A percentile compares a stretch with the other conserved stretches of the same genome.
Conservation (phyloP, 2,888 invertebrate genomes). For the Tyria jacobaeae region DNA sequence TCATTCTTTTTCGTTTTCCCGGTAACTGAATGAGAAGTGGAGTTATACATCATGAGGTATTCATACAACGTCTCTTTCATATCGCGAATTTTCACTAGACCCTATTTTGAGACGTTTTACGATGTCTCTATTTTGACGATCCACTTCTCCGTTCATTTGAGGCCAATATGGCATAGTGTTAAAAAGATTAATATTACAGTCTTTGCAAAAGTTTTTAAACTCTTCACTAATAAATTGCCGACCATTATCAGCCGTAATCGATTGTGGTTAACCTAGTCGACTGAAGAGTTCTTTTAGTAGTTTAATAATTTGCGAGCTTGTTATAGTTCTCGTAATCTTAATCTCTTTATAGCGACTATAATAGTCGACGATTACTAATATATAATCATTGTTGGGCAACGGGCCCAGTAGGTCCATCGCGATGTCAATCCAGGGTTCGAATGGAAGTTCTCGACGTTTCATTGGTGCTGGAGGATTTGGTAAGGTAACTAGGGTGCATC, state of each 20-base stretch:
- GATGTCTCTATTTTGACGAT: too few species aligned
- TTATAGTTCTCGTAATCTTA: neutral
- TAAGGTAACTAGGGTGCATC: slow-evolving; percentile 31
- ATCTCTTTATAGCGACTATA: neutral
- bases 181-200: too few species aligned
- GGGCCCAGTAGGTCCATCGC: slow-evolving; percentile 43
- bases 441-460: slow-evolving; percentile 30
- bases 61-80: too few species aligned
- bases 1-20: too few species aligned
- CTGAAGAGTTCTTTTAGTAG: neutral
- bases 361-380: neutral
- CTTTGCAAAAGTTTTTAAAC: too few species aligned
- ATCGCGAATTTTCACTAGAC: too few species aligned
- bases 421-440: slow-evolving; percentile 33
- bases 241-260: neutral
- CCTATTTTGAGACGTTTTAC: too few species aligned
- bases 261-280: neutral
- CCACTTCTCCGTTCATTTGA: too few species aligned
- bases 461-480: slow-evolving; percentile 32
- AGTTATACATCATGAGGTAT: too few species aligned
- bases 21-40: too few species aligned
- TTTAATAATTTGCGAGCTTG: neutral
- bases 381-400: slow-evolving; percentile 34
- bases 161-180: too few species aligned
- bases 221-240: neutral